phyloP scores from a whole-genome alignment of 1,140 invertebrate species.

The Riptortus pedestris region DNA sequence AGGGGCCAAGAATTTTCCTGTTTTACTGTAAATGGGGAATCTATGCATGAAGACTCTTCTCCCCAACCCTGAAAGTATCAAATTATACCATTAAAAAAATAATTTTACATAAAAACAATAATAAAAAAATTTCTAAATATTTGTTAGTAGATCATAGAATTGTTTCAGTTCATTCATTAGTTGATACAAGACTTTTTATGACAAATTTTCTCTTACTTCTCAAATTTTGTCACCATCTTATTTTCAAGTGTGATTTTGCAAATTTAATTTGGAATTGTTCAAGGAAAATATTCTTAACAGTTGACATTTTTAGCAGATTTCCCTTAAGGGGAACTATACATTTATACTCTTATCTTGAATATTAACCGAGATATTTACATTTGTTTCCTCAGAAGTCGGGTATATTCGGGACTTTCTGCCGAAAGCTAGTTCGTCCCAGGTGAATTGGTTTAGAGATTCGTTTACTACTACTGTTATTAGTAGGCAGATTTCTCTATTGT shows the following conservation, averaged over 20 bases:
- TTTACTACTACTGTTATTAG: too few relatives aligned
- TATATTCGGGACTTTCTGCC: too few relatives aligned
- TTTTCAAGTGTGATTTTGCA: not conserved
- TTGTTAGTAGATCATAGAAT: not conserved
- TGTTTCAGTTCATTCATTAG: slow-evolving; percentile 24
- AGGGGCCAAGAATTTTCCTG: slow-evolving; percentile 28
- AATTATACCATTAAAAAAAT: not conserved
- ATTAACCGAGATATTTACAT: too few relatives aligned
- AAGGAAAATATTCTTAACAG: not conserved
- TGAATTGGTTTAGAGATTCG: too few relatives aligned
- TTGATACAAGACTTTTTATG: not conserved
- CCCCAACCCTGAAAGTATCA: slow-evolving; percentile 23
- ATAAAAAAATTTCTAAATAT: slow-evolving; percentile 14
- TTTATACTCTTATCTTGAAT: too few relatives aligned
- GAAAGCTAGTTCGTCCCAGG: too few relatives aligned
- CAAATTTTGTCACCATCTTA: not conserved
- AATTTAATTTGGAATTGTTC: not conserved
- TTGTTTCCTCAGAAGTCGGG: too few relatives aligned
- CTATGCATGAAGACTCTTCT: slow-evolving; percentile 25
- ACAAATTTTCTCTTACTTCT: not conserved
- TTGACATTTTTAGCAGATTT: too few relatives aligned
- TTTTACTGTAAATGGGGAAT: slow-evolving; percentile 21
- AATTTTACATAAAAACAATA: slow-evolving; percentile 5
- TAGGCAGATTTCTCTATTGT: too few relatives aligned
- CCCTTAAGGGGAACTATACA: too few relatives aligned